Conservation (phyloP, 1,140 invertebrate genomes). For the Leptinotarsa texana region DNA sequence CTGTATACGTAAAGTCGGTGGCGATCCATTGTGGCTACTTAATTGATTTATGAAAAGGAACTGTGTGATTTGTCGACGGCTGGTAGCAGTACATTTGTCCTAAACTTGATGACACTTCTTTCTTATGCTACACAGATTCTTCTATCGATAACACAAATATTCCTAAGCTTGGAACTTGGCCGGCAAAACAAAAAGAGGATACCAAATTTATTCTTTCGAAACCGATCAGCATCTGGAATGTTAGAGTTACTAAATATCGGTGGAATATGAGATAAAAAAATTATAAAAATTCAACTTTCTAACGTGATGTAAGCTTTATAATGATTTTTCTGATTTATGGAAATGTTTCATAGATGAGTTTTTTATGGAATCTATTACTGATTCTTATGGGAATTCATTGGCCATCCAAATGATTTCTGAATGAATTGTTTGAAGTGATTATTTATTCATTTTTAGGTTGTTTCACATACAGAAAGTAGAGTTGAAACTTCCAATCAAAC, state of each 20-base stretch:
- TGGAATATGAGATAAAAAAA: background rate
- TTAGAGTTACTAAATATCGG: constrained; percentile 28
- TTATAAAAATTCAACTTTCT: constrained; percentile 13
- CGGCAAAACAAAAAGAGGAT: constrained; percentile 27
- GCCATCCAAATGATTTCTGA: background rate
- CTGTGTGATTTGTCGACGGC: constrained; percentile 51
- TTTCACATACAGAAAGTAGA: too few species aligned
- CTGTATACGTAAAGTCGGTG: constrained; percentile 28
- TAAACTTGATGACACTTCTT: constrained; percentile 34
- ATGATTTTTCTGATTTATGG: constrained; percentile 1
- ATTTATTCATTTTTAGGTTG: too few species aligned
- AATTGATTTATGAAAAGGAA: constrained; percentile 52
- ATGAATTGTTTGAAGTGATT: background rate
- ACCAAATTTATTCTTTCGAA: constrained; percentile 27
- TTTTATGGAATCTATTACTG: too few species aligned
- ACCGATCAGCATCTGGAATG: constrained; percentile 23
- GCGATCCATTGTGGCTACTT: constrained; percentile 30
- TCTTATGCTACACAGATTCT: constrained; percentile 28
- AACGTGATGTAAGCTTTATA: constrained; percentile 4
- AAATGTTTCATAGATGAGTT: background rate
- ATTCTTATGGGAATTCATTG: too few species aligned
- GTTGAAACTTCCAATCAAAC: too few species aligned
- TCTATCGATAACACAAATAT: constrained; percentile 31
- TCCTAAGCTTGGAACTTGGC: constrained; percentile 23
- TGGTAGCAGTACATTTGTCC: constrained; percentile 46